Evolutionary conservation across 2,888 invertebrate genomes (phyloP), one percentile per base, ranked within the genome.

Genomic region (Drosophila dives): DNA sequence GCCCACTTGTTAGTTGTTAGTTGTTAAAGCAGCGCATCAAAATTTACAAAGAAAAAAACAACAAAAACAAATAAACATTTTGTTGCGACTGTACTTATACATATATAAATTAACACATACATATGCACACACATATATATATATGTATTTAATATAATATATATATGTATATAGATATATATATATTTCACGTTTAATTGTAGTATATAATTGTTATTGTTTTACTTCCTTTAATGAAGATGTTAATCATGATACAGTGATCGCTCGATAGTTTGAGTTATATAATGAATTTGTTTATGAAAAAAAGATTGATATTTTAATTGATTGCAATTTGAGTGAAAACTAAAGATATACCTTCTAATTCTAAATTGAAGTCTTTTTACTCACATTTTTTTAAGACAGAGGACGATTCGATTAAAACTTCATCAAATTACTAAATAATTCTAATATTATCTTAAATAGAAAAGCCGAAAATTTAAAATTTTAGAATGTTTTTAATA

Each of bases 171-270:
- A 53, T 60, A 59, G 48, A 63, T 11, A 50, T 53, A 45, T 59
- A 61, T 61, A 63, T 58, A 64, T 49, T 15, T 7, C 23, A 23
- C 23, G 23, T 53, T 45, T 51, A 62, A 51, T 29, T 6, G 0
- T 29, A 29, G 6, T 29, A 29, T 54, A 53, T 58, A 64, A 75
- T 76, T 78, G 80, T 78, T 80, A 80, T 80, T 80, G 67, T 80
- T 78, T 72, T 62, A 64, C 45, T 72, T 77, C 50, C 58, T 62
- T 77, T 62, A 61, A 61, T 71, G 50, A 70, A 60, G 36, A 63
- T 42, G 55, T 49, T 54, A 38, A 49, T 54, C 20, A 54, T 23
- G 32, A 29, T 62, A 23, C 63, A 56, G 42, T 42, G 42, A 45
- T 56, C 42, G 32, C 42, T 42, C 32, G 42, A 32, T 42, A 42